A percentile compares a stretch with the other conserved stretches of the same genome.
Evolutionary conservation across 1,140 invertebrate genomes (phyloP).

Genomic region (Megathymus violae): DNA sequence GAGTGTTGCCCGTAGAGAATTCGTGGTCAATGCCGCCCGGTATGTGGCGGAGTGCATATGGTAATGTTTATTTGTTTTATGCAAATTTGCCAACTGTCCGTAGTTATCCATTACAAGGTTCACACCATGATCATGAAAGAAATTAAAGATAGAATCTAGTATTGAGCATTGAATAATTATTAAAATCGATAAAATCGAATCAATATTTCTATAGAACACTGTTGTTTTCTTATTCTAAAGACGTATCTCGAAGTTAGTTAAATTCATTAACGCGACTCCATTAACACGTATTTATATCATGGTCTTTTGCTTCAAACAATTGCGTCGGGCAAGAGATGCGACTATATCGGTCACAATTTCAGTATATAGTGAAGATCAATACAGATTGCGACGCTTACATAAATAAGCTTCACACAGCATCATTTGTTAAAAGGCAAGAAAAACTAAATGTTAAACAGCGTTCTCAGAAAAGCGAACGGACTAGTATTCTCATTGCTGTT

Average conservation of each 20-base stretch:
- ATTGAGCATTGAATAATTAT: background rate
- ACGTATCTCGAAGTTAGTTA: background rate
- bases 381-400: slow-evolving; percentile 42
- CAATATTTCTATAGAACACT: background rate
- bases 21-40: slow-evolving; percentile 60
- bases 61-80: slow-evolving; percentile 54
- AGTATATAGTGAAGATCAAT: slow-evolving; percentile 41
- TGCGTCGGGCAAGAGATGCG: slow-evolving; percentile 47
- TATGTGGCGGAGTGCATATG: slow-evolving; percentile 55
- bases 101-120: slow-evolving; percentile 1
- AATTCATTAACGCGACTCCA: slow-evolving; percentile 1
- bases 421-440: slow-evolving; percentile 43
- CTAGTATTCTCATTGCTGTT: slow-evolving; percentile 68
- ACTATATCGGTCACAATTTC: slow-evolving; percentile 41
- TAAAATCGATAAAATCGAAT: too few relatives aligned
- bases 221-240: background rate
- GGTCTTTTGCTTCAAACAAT: slow-evolving; percentile 47
- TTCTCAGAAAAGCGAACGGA: slow-evolving; percentile 69
- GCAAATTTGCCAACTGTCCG: slow-evolving; percentile 29
- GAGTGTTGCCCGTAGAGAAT: slow-evolving; percentile 36
- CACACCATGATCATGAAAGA: slow-evolving; percentile 27
- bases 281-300: slow-evolving; percentile 40
- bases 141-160: slow-evolving; percentile 9
- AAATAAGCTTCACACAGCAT: slow-evolving; percentile 46
- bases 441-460: slow-evolving; percentile 57